Evolutionary conservation across 2,888 invertebrate species (phyloP).

Genomic region (Periphyllus acericola): DNA sequence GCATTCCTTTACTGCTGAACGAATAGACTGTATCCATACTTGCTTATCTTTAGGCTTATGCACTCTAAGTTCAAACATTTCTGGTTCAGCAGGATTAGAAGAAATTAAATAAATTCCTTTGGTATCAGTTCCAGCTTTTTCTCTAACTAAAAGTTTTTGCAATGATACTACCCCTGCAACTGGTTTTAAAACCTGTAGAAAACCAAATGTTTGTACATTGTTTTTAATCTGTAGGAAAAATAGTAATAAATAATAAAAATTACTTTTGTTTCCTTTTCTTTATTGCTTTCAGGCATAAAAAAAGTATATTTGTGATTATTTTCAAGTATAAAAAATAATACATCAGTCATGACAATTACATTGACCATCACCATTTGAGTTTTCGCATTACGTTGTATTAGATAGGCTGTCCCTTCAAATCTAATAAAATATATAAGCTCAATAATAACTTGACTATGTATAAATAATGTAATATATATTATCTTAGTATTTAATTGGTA

Average conservation of each 20-base stretch:
- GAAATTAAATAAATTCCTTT: slow-evolving; percentile 92
- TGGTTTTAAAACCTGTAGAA: slow-evolving; percentile 49
- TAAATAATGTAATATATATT: background rate
- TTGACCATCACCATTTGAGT: slow-evolving; percentile 85
- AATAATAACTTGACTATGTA: background rate
- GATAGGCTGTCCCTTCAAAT: slow-evolving; percentile 88
- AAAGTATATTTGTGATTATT: slow-evolving; percentile 71
- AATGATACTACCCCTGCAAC: slow-evolving; percentile 90
- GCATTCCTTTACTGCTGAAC: slow-evolving; percentile 85
- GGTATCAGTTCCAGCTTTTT: slow-evolving; percentile 91
- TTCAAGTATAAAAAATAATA: slow-evolving; percentile 90
- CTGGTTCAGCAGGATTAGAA: slow-evolving; percentile 89
- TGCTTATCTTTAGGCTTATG: slow-evolving; percentile 90
- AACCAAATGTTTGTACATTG: background rate
- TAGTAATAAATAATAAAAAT: slow-evolving; percentile 62
- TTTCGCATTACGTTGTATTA: slow-evolving; percentile 82
- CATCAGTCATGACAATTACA: slow-evolving; percentile 90
- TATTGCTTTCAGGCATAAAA: slow-evolving; percentile 88
- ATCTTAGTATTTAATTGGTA: too few species aligned
- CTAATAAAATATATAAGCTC: slow-evolving; percentile 66
- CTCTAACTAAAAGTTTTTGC: slow-evolving; percentile 89
- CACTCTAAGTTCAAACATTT: slow-evolving; percentile 93
- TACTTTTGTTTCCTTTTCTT: slow-evolving; percentile 81
- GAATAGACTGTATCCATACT: slow-evolving; percentile 88
- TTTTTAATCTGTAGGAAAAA: background rate